phyloP scores from a whole-genome alignment of 2,888 invertebrate genomes.

The Machimus rusticus region DNA sequence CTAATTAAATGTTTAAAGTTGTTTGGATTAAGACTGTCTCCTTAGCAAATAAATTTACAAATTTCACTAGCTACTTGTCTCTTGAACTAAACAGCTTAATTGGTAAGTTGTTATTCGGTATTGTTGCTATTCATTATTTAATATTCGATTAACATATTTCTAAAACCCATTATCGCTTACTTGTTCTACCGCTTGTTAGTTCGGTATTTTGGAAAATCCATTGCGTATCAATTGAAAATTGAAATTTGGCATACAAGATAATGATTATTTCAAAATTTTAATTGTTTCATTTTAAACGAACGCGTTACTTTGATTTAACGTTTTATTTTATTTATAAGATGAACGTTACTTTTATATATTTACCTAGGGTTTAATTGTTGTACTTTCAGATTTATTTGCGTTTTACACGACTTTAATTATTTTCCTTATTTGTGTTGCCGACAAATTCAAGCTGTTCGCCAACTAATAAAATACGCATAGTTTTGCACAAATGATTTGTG shows the following conservation, averaged over 20 bases:
- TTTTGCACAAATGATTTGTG: background rate
- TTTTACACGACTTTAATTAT: background rate
- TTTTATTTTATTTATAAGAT: background rate
- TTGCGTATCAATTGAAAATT: slow-evolving; percentile 17
- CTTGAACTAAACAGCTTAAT: background rate
- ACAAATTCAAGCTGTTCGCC: background rate
- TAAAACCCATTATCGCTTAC: background rate
- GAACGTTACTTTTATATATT: background rate
- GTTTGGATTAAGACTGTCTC: background rate
- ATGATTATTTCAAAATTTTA: background rate
- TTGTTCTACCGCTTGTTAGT: background rate
- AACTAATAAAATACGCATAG: background rate
- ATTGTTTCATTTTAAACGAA: background rate
- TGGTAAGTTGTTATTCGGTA: background rate
- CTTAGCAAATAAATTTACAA: slow-evolving; percentile 9
- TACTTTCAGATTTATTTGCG: slow-evolving; percentile 27
- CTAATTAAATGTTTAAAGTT: background rate
- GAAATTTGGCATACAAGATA: slow-evolving; percentile 20
- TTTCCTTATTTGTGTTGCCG: background rate
- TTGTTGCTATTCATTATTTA: background rate
- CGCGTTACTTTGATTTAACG: background rate
- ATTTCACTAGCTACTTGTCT: slow-evolving; percentile 22
- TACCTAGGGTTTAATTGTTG: slow-evolving; percentile 9
- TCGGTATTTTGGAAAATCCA: slow-evolving; percentile 9
- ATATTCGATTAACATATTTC: slow-evolving; percentile 8